Conservation (phyloP, 2,888 invertebrate species). For the Galeruca laticollis region DNA sequence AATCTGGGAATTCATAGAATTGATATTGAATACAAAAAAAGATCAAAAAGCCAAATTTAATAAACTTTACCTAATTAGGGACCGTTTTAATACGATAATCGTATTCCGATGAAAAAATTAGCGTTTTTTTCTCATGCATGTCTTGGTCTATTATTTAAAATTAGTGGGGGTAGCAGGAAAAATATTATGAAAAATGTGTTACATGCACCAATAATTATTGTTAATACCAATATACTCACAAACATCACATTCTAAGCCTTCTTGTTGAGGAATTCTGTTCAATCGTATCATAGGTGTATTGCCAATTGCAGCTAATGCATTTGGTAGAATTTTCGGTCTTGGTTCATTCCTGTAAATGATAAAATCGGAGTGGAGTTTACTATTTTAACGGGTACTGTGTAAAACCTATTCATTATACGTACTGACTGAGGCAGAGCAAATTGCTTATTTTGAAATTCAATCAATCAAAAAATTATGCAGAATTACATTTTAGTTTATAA, state of each 20-base stretch:
- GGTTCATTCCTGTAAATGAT: slow-evolving; percentile 49
- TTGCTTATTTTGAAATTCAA: too few relatives aligned
- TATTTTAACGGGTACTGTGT: too few relatives aligned
- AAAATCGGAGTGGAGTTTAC: background rate
- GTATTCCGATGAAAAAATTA: too few relatives aligned
- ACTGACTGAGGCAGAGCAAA: background rate
- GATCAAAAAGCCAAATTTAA: too few relatives aligned
- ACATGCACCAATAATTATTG: background rate
- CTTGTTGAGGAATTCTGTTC: slow-evolving; percentile 81
- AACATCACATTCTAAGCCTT: slow-evolving; percentile 87
- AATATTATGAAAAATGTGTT: background rate
- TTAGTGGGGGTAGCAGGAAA: too few relatives aligned
- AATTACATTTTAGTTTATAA: background rate
- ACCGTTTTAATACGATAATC: too few relatives aligned
- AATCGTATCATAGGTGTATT: slow-evolving; percentile 86
- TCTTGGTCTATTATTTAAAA: too few relatives aligned
- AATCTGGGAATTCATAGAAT: too few relatives aligned
- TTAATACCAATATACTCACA: slow-evolving; percentile 74
- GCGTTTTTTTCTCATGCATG: too few relatives aligned
- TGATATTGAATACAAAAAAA: too few relatives aligned
- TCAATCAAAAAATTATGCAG: background rate
- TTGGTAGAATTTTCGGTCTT: slow-evolving; percentile 72
- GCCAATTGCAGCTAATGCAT: slow-evolving; percentile 83
- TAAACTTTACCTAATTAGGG: too few relatives aligned
- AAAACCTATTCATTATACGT: too few relatives aligned